Evolutionary conservation across 2,888 invertebrate species (phyloP).

Genomic region (Flexamia atlantica): DNA sequence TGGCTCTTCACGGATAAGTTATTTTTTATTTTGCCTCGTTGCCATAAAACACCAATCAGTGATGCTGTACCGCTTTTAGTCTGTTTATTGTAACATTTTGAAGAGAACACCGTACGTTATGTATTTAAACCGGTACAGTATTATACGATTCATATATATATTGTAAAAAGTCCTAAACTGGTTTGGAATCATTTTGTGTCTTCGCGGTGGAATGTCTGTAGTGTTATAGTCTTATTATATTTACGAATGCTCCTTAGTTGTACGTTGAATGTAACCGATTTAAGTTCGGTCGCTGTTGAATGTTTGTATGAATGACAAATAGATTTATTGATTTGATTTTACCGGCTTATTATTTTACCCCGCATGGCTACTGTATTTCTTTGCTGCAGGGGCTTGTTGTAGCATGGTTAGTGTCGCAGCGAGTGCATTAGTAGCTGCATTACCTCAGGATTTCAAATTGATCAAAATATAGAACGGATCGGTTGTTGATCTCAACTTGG

Average conservation of each 20-base stretch:
- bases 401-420: constrained; percentile 24
- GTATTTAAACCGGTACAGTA: constrained; percentile 51
- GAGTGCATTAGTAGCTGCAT: background rate
- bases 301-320: constrained; percentile 63
- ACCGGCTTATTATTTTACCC: constrained; percentile 49
- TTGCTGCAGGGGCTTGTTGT: constrained; percentile 25
- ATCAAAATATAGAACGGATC: no score
- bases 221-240: constrained; percentile 32
- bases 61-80: constrained; percentile 37
- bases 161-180: constrained; percentile 44
- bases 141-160: constrained; percentile 30
- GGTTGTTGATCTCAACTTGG: no score
- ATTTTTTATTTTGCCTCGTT: constrained; percentile 6
- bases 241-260: constrained; percentile 61
- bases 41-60: constrained; percentile 48
- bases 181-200: constrained; percentile 26
- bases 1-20: background rate
- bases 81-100: constrained; percentile 13
- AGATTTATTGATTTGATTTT: constrained; percentile 60
- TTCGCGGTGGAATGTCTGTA: constrained; percentile 46
- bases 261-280: constrained; percentile 55
- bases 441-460: background rate
- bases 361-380: constrained; percentile 35
- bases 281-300: constrained; percentile 51
- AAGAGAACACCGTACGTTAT: constrained; percentile 42